phyloP scores from a whole-genome alignment of 1,140 invertebrate species.

The Rhizoglyphus robini region DNA sequence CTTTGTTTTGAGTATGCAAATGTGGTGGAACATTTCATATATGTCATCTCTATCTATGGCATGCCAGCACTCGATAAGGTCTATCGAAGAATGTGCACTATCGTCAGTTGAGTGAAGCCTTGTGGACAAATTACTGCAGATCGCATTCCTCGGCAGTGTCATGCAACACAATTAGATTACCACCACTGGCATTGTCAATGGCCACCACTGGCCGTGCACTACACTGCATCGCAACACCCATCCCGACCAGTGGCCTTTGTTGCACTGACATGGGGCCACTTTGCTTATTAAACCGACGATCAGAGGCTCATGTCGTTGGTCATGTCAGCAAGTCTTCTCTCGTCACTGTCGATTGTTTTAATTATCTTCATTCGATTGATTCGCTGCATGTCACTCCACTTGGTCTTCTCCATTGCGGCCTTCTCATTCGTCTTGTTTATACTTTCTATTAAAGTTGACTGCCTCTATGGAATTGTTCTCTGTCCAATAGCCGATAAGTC shows the following conservation, averaged over 20 bases:
- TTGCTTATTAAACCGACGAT: background rate
- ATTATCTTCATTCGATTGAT: background rate
- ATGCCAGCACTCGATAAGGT: background rate
- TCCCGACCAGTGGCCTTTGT: background rate
- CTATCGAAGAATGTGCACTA: background rate
- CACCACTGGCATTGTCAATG: background rate
- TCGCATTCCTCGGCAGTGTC: background rate
- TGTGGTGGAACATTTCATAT: background rate
- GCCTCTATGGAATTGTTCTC: too few relatives aligned
- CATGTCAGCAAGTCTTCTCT: too few relatives aligned
- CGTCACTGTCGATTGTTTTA: background rate
- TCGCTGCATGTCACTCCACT: background rate
- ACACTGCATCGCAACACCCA: background rate
- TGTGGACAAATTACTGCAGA: background rate
- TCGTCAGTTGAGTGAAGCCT: background rate
- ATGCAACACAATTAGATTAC: background rate
- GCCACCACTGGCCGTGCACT: too few relatives aligned
- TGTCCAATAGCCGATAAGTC: too few relatives aligned
- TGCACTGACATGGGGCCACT: background rate
- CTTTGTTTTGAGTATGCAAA: background rate
- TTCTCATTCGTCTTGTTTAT: background rate
- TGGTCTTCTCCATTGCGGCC: background rate
- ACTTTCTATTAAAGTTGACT: too few relatives aligned
- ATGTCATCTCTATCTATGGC: background rate
- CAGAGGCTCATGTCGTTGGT: background rate